Conservation (phyloP, 2,888 invertebrate species). For the Scaptomyza flava region DNA sequence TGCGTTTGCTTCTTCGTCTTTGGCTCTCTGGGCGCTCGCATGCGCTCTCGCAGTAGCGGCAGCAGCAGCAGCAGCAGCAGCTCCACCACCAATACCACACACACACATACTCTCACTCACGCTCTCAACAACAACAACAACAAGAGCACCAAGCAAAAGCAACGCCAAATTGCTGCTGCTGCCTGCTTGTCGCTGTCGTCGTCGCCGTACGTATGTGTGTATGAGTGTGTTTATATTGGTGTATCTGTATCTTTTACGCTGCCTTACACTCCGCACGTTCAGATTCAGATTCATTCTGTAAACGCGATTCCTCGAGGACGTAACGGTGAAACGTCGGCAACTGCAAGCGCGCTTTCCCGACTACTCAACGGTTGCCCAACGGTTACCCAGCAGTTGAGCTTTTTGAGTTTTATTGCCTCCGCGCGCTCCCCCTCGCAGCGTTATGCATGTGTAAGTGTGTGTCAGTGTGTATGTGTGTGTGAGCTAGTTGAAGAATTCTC, state of each 20-base stretch:
- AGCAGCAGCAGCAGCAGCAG: slow-evolving; percentile 24
- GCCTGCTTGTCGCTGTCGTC: slow-evolving; percentile 66
- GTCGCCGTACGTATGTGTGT: slow-evolving; percentile 26
- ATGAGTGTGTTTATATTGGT: slow-evolving; percentile 52
- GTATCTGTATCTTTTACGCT: slow-evolving; percentile 83
- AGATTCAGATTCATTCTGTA: slow-evolving; percentile 85
- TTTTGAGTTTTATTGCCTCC: slow-evolving; percentile 43
- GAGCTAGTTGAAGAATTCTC: slow-evolving; percentile 37
- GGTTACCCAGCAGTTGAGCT: slow-evolving; percentile 56
- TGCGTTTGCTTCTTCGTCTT: slow-evolving; percentile 70
- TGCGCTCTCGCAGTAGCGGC: slow-evolving; percentile 60
- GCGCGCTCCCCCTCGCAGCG: slow-evolving; percentile 12
- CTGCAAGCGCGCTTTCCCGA: slow-evolving; percentile 78
- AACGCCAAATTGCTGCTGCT: slow-evolving; percentile 70
- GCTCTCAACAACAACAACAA: slow-evolving; percentile 12
- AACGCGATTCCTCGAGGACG: slow-evolving; percentile 85
- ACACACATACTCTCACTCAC: slow-evolving; percentile 43
- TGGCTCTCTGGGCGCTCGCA: slow-evolving; percentile 72
- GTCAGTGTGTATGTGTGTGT: slow-evolving; percentile 26
- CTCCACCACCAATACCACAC: slow-evolving; percentile 55
- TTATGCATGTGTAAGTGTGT: slow-evolving; percentile 29
- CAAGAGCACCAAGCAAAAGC: slow-evolving; percentile 39
- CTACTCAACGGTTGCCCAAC: slow-evolving; percentile 67
- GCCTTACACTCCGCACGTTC: slow-evolving; percentile 84
- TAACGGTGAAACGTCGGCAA: slow-evolving; percentile 83